A percentile compares a stretch with the other conserved stretches of the same genome.
These are phyloP conservation scores for Otus scops DNA, from an alignment of 2,797 vertebrate species.

Conservation along the genomic window DNA sequence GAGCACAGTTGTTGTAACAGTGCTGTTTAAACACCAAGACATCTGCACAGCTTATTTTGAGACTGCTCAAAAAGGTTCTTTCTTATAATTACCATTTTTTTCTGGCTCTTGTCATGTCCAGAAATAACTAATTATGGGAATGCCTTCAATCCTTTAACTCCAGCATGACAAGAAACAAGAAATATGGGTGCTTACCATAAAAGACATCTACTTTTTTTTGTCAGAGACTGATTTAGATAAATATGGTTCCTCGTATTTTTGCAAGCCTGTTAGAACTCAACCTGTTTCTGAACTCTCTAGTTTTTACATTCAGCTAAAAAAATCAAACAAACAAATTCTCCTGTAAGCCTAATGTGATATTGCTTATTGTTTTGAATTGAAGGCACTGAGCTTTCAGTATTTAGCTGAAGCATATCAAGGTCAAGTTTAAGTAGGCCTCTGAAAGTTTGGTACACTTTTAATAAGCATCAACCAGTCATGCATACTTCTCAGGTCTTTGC, in stretches of 20 bases:
- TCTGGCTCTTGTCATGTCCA: background rate
- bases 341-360: background rate
- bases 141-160: background rate
- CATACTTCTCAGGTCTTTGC: background rate
- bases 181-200: background rate
- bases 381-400: background rate
- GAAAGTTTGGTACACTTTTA: background rate
- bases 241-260: background rate
- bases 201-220: background rate
- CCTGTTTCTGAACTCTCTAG: background rate
- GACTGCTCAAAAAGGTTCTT: background rate
- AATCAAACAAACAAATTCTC: background rate
- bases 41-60: background rate
- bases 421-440: background rate
- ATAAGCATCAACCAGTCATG: background rate
- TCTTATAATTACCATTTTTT: background rate
- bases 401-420: background rate
- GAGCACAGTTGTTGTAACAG: background rate
- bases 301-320: background rate
- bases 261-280: background rate
- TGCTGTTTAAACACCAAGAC: background rate
- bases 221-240: background rate
- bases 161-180: background rate
- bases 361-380: background rate
- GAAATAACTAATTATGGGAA: background rate